Evolutionary conservation across 2,888 invertebrate genomes (phyloP), one percentile per base, ranked within the genome.

Genomic region (Oscheius sp.): DNA sequence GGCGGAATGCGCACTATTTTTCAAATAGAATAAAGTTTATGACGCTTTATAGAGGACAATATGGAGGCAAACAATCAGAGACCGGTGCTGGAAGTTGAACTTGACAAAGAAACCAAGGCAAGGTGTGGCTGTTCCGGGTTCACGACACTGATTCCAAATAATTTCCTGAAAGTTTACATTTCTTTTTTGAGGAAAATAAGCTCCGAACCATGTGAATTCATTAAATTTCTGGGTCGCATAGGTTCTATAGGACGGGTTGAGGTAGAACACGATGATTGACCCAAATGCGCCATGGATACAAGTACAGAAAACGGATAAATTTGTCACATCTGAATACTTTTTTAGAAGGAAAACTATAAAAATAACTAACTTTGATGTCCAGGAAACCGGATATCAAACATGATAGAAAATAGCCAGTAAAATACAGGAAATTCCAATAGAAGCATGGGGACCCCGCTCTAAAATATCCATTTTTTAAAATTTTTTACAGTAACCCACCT

Each of bases 341-440:
- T 35, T 35, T 35, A 35, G 35, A 66, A 55, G 53, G 13, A 52
- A 16, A 45, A 45, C 45, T 12, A 9, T 9, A 52, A 52, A 16
- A 16, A n/a, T n/a, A n/a, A 9, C 35, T 35, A 18, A 66, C 66
- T 52, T 27, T 66, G 66, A 66, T 52, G 52, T 9, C 52, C 27
- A 12, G 52, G 52, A 66, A 66, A 66, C 9, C 66, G 49, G n/a
- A 66, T 46, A 12, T 66, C 66, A 7, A 49, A 49, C n/a, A 52
- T 16, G 2, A 27, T 52, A 29, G 49, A 18, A 18, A 66, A n/a
- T 1, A 66, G 2, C 66, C 66, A 66, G 12, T n/a, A 52, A 16
- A 52, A 9, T 5, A 66, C 46, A 12, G 66, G 66, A 49, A 66
- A 7, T 52, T 66, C 66, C n/a, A 66, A 29, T 7, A 66, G 25